These are phyloP conservation scores for Crocallis elinguaria DNA, from an alignment of 2,888 invertebrate genomes.

Conservation along the genomic window DNA sequence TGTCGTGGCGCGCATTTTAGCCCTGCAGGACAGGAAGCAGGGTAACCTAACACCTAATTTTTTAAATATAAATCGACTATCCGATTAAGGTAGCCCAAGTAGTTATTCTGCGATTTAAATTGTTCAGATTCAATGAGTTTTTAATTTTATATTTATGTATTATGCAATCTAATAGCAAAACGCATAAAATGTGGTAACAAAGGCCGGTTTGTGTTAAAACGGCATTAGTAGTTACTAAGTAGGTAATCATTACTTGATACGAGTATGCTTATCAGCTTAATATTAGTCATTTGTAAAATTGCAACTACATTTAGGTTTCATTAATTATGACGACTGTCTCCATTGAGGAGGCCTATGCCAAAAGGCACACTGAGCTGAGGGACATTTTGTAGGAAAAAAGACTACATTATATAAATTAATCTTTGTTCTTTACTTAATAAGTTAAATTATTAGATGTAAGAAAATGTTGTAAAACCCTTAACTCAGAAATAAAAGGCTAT, in stretches of 20 bases:
- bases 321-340: too few relatives aligned
- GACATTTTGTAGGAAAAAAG: too few relatives aligned
- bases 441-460: too few relatives aligned
- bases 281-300: conserved; percentile 10
- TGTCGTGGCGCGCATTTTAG: too few relatives aligned
- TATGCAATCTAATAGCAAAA: conserved; percentile 11
- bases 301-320: conserved; percentile 1
- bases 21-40: too few relatives aligned
- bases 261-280: conserved; percentile 1
- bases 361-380: too few relatives aligned
- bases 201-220: conserved; percentile 18
- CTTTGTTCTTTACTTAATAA: too few relatives aligned
- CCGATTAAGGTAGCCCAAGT: conserved; percentile 43
- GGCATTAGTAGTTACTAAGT: conserved; percentile 19
- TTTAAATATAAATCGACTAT: conserved; percentile 41
- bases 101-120: conserved; percentile 41
- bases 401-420: too few relatives aligned
- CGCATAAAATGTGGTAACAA: conserved; percentile 14
- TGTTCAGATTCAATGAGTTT: conserved; percentile 35
- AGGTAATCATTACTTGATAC: conserved; percentile 16
- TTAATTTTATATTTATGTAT: conserved; percentile 35
- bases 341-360: too few relatives aligned
- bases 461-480: too few relatives aligned
- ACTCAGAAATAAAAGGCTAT: too few relatives aligned
- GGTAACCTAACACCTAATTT: too few relatives aligned